These are phyloP conservation scores for Philopotamus ludificatus DNA, from an alignment of 1,140 invertebrate species.

Conservation along the genomic window DNA sequence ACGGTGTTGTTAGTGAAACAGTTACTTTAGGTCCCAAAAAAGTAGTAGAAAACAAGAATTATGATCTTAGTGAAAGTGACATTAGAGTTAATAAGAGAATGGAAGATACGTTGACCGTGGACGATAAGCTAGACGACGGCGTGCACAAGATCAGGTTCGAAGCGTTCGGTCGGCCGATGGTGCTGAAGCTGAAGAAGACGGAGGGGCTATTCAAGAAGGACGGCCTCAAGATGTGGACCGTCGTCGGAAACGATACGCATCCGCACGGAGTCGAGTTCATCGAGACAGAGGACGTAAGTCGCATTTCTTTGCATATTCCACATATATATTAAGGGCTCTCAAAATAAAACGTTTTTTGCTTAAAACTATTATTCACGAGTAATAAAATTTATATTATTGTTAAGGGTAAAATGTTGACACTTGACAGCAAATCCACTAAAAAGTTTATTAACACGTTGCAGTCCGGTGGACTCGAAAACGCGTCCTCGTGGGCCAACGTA, in stretches of 20 bases:
- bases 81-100: slow-evolving; percentile 43
- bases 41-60: slow-evolving; percentile 47
- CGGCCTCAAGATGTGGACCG: slow-evolving; percentile 74
- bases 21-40: slow-evolving; percentile 52
- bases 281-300: slow-evolving; percentile 67
- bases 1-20: slow-evolving; percentile 29
- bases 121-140: slow-evolving; percentile 54
- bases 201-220: slow-evolving; percentile 69
- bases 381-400: too few relatives aligned
- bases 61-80: slow-evolving; percentile 51
- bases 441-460: too few relatives aligned
- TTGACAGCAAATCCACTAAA: too few relatives aligned
- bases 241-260: slow-evolving; percentile 64
- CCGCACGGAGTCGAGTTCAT: slow-evolving; percentile 74
- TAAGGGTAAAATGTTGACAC: too few relatives aligned
- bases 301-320: too few relatives aligned
- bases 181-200: slow-evolving; percentile 71
- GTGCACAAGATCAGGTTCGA: slow-evolving; percentile 70
- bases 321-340: too few relatives aligned
- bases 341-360: too few relatives aligned
- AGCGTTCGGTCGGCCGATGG: slow-evolving; percentile 72
- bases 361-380: too few relatives aligned
- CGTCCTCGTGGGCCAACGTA: too few relatives aligned
- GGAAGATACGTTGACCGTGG: slow-evolving; percentile 52
- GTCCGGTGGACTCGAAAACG: too few relatives aligned